Percentiles rank a stretch among this genome's conserved stretches.
phyloP scores from a whole-genome alignment of 2,888 invertebrate genomes.

The Eumerus sabulonum region DNA sequence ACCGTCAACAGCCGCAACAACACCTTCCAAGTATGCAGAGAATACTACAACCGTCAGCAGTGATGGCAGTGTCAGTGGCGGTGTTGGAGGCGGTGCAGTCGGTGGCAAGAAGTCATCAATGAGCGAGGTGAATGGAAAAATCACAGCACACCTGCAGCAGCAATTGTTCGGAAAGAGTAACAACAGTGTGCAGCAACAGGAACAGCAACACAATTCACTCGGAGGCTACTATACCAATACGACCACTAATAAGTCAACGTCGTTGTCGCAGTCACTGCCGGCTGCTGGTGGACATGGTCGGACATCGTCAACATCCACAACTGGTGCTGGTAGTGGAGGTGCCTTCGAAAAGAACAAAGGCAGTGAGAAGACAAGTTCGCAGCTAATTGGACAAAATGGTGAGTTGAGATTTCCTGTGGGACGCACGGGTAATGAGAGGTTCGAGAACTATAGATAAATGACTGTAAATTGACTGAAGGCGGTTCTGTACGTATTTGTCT shows the following conservation, averaged over 20 bases:
- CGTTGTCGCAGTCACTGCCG: constrained; percentile 10
- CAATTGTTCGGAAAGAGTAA: constrained; percentile 57
- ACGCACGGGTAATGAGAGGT: constrained; percentile 28
- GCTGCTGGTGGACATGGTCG: constrained; percentile 28
- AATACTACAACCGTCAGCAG: not conserved
- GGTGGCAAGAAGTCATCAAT: constrained; percentile 52
- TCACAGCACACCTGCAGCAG: constrained; percentile 70
- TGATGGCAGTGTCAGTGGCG: not conserved
- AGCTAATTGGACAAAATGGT: constrained; percentile 72
- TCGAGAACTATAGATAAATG: constrained; percentile 24
- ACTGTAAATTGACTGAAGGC: constrained; percentile 25
- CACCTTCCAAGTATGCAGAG: constrained; percentile 43
- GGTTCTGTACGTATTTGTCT: not conserved
- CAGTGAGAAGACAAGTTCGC: constrained; percentile 60
- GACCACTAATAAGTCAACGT: constrained; percentile 35
- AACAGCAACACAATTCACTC: constrained; percentile 56
- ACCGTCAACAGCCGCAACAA: constrained; percentile 38
- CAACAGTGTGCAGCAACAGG: constrained; percentile 60
- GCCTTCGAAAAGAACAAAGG: constrained; percentile 54
- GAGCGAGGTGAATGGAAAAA: constrained; percentile 63
- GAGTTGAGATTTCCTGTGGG: constrained; percentile 62
- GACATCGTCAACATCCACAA: constrained; percentile 33
- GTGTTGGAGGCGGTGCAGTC: constrained; percentile 8
- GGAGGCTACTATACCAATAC: constrained; percentile 32
- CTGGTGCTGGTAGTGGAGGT: constrained; percentile 12